Evolutionary conservation across 2,113 vertebrate genomes (phyloP).

Genomic region (Carollia perspicillata): DNA sequence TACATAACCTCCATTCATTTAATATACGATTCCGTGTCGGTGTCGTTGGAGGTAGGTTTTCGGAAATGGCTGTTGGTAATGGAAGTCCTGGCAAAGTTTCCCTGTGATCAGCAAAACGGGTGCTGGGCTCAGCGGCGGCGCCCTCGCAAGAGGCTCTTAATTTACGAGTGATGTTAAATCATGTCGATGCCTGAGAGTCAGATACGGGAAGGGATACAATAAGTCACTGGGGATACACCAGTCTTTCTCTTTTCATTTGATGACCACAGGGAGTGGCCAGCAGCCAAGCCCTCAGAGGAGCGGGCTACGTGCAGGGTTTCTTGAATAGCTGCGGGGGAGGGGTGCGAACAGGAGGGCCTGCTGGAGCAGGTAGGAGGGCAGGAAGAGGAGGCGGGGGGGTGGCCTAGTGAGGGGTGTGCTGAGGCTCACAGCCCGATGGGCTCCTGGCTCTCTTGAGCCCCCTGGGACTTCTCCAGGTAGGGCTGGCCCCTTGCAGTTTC

Average conservation of each 20-base stretch:
- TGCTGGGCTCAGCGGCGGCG: slow-evolving; percentile 26
- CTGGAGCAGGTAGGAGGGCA: too few relatives aligned
- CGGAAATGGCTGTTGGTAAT: slow-evolving; percentile 62
- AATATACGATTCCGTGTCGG: slow-evolving; percentile 22
- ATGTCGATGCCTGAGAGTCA: background rate
- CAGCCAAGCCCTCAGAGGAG: slow-evolving; percentile 34
- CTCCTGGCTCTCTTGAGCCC: background rate
- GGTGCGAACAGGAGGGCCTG: background rate
- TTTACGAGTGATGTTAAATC: slow-evolving; percentile 57
- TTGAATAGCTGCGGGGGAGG: background rate
- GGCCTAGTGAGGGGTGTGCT: fast-evolving
- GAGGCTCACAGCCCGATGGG: fast-evolving
- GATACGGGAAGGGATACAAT: slow-evolving; percentile 54
- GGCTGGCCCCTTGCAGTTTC: background rate
- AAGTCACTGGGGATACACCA: slow-evolving; percentile 39
- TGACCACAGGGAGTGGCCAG: slow-evolving; percentile 57
- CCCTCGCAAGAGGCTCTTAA: slow-evolving; percentile 52
- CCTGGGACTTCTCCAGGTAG: background rate
- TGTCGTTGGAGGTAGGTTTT: background rate
- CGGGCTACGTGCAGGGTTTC: background rate
- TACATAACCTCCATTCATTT: slow-evolving; percentile 20
- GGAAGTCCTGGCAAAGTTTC: slow-evolving; percentile 66
- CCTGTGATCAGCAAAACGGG: slow-evolving; percentile 58
- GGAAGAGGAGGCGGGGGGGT: background rate
- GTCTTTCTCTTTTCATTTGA: slow-evolving; percentile 54